Conservation (phyloP, 2,797 vertebrate species). For the Pangasius larnaudii region DNA sequence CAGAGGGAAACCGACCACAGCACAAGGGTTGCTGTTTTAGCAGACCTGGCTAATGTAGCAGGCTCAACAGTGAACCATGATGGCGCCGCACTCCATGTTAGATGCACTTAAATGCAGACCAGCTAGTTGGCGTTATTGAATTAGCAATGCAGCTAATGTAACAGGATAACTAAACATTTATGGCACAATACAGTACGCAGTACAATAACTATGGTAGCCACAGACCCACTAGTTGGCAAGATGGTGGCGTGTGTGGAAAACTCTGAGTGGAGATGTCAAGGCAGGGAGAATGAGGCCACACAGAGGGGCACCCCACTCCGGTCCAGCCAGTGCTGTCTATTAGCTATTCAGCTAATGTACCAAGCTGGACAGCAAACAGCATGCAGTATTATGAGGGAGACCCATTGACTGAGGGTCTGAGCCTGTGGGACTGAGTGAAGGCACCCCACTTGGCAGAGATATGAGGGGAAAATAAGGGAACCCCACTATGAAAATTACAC, state of each 20-base stretch:
- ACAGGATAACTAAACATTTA: background rate
- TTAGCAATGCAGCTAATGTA: background rate
- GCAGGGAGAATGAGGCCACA: background rate
- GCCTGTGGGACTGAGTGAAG: background rate
- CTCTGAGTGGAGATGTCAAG: background rate
- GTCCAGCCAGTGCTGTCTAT: background rate
- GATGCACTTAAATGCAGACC: too few species aligned
- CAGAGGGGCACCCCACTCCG: background rate
- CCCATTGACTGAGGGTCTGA: background rate
- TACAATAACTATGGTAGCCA: background rate
- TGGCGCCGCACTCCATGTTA: background rate
- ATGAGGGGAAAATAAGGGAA: background rate
- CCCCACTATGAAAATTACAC: background rate
- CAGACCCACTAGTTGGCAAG: background rate
- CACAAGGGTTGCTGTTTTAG: background rate
- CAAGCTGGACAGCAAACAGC: background rate
- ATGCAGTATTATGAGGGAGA: background rate
- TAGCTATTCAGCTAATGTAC: background rate
- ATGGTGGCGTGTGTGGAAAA: background rate
- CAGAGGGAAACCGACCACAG: background rate
- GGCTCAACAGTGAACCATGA: background rate
- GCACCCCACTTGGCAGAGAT: background rate
- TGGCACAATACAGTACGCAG: too few species aligned
- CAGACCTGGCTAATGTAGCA: background rate
- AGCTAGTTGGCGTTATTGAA: background rate